These are phyloP conservation scores for Condylura cristata DNA, from an alignment of 2,113 vertebrate genomes.

Conservation along the genomic window DNA sequence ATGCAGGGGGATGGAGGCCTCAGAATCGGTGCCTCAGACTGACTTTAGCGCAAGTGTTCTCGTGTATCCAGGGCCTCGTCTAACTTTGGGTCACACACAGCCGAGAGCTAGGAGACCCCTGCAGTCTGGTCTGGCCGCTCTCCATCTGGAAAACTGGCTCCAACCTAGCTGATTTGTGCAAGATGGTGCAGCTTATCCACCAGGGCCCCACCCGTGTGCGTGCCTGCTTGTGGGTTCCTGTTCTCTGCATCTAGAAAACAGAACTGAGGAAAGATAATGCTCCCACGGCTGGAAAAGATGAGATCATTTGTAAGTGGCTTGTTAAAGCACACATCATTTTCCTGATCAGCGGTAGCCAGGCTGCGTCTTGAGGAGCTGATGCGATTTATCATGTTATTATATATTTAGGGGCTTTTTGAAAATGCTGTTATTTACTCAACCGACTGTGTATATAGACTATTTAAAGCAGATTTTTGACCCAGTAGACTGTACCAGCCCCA, in stretches of 20 bases:
- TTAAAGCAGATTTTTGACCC: slow-evolving; percentile 83
- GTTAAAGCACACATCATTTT: slow-evolving; percentile 76
- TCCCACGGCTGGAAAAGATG: slow-evolving; percentile 54
- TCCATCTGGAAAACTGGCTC: background rate
- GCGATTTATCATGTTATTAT: slow-evolving; percentile 80
- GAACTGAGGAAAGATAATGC: background rate
- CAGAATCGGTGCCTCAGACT: background rate
- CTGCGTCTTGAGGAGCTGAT: slow-evolving; percentile 65
- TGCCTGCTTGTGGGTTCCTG: background rate
- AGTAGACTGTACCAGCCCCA: slow-evolving; percentile 79
- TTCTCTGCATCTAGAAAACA: background rate
- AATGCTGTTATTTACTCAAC: slow-evolving; percentile 81
- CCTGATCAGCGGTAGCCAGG: slow-evolving; percentile 68
- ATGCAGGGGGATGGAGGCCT: background rate
- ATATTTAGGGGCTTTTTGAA: slow-evolving; percentile 81
- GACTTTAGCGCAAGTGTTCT: background rate
- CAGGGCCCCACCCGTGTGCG: background rate
- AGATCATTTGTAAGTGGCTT: slow-evolving; percentile 80
- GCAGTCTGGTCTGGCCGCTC: background rate
- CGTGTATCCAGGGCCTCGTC: background rate
- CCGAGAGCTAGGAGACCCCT: background rate
- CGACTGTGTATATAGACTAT: slow-evolving; percentile 79
- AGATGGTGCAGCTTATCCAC: background rate
- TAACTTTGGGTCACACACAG: background rate
- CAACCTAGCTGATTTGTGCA: background rate